phyloP scores from a whole-genome alignment of 2,888 invertebrate genomes.

The Heliconius ismenius region DNA sequence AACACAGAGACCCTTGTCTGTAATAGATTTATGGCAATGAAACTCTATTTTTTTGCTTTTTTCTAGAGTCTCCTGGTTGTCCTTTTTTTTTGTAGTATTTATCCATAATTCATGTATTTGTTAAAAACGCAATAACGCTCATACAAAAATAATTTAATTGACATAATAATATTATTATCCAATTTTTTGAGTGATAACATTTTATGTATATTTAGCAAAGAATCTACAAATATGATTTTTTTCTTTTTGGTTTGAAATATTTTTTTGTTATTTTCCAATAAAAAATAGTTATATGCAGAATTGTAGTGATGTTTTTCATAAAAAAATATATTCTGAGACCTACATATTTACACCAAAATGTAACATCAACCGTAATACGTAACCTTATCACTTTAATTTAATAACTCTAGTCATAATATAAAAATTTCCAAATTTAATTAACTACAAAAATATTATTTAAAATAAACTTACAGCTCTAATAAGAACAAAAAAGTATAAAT shows the following conservation, averaged over 20 bases:
- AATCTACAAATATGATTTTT: no score
- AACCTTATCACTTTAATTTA: no score
- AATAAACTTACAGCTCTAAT: neutral
- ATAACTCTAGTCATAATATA: neutral
- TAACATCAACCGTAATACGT: no score
- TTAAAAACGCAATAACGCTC: neutral
- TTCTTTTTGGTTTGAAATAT: no score
- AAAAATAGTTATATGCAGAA: no score
- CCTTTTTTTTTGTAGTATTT: neutral
- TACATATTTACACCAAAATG: no score
- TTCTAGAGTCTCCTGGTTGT: no score
- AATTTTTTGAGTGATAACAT: neutral
- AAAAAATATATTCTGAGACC: no score
- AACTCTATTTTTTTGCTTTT: slow-evolving; percentile 44
- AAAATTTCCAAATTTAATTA: neutral
- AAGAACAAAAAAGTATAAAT: slow-evolving; percentile 2
- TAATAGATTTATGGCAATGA: slow-evolving; percentile 59
- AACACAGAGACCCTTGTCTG: slow-evolving; percentile 77
- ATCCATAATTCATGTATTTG: no score
- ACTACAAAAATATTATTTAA: neutral
- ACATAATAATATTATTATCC: neutral
- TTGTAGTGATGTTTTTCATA: no score
- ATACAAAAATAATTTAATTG: neutral
- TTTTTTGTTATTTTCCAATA: no score
- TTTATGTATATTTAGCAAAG: no score